phyloP scores from a whole-genome alignment of 2,113 vertebrate genomes.

The Pontoporia blainvillei region DNA sequence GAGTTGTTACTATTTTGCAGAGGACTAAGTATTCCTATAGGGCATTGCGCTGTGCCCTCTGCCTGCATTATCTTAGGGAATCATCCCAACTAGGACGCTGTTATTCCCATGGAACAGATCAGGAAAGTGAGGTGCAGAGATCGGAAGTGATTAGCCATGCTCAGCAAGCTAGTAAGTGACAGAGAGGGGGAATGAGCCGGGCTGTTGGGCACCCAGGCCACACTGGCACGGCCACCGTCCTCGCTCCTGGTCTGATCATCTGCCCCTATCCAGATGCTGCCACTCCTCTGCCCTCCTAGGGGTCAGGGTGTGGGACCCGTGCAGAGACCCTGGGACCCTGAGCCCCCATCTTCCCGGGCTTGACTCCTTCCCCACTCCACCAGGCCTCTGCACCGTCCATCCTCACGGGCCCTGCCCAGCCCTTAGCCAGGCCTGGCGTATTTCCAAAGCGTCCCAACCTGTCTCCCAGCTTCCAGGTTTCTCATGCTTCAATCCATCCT shows the following conservation, averaged over 20 bases:
- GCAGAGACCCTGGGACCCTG: neutral
- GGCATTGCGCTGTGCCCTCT: neutral
- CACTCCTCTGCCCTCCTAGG: neutral
- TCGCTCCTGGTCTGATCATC: neutral
- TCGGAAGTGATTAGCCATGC: neutral
- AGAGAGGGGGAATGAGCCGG: neutral
- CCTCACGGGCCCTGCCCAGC: neutral
- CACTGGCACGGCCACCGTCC: rapidly evolving
- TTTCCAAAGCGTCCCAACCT: neutral
- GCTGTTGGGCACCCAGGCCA: neutral
- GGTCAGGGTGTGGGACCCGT: neutral
- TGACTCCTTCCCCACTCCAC: neutral
- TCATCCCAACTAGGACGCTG: neutral
- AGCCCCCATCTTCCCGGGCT: neutral
- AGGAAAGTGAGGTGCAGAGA: neutral
- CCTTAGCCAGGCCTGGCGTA: neutral
- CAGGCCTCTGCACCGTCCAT: rapidly evolving
- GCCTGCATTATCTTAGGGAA: neutral
- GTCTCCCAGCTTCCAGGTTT: neutral
- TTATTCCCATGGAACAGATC: too few relatives aligned
- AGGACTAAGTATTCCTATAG: neutral
- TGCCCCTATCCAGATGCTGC: neutral
- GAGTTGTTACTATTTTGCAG: neutral
- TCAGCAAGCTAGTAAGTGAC: neutral
- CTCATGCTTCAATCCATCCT: neutral